phyloP scores from a whole-genome alignment of 2,797 vertebrate genomes.

The Anabacerthia variegaticeps region DNA sequence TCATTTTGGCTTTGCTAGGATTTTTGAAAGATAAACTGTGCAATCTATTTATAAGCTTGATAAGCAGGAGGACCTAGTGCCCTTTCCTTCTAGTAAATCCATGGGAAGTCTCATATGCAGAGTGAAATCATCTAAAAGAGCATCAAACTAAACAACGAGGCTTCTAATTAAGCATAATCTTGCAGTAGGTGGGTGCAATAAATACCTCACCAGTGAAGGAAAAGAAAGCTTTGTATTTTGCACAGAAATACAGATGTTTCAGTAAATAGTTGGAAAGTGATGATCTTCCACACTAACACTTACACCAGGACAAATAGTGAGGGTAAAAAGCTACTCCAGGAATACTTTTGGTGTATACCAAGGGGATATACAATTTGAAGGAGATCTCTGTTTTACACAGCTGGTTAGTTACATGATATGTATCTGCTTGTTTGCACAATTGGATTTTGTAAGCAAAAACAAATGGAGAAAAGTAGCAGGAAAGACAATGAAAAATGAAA shows the following conservation, averaged over 20 bases:
- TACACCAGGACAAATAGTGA: not conserved
- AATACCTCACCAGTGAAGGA: conserved; percentile 11
- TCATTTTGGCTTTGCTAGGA: conserved; percentile 21
- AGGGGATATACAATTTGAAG: not conserved
- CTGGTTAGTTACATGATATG: conserved; percentile 54
- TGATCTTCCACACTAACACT: not conserved
- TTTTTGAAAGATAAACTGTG: conserved; percentile 38
- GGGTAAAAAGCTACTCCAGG: not conserved
- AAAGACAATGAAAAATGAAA: conserved; percentile 74
- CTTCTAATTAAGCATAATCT: not conserved
- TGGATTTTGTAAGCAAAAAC: conserved; percentile 70
- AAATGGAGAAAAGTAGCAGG: conserved; percentile 53
- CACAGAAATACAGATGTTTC: not conserved
- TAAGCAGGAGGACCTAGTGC: conserved; percentile 9
- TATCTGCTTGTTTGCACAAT: conserved; percentile 73
- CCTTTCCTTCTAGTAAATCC: conserved; percentile 12
- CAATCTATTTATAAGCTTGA: conserved; percentile 53
- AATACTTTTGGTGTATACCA: not conserved
- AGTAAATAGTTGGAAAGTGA: not conserved
- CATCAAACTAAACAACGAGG: conserved; percentile 7
- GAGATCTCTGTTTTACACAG: conserved; percentile 47
- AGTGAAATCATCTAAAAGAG: conserved; percentile 23
- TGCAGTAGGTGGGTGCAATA: not conserved
- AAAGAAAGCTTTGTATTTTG: conserved; percentile 6
- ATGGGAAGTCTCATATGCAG: not conserved